Percentiles rank a stretch among this genome's conserved stretches.
Conservation (phyloP, 2,113 vertebrate genomes). For the Mungos mungo region DNA sequence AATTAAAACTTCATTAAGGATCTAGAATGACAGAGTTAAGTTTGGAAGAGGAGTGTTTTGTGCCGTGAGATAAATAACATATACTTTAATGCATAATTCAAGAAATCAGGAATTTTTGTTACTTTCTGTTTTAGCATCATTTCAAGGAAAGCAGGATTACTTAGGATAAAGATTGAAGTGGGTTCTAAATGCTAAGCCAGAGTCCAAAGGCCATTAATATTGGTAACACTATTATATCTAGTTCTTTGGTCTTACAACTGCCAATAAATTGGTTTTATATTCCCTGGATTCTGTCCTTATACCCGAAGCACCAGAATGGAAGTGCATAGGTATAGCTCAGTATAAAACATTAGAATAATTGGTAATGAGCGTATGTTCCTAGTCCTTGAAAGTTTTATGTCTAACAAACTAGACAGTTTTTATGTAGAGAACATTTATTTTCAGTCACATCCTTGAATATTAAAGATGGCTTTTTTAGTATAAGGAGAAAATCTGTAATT, state of each 20-base stretch:
- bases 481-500: background rate
- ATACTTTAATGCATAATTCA: background rate
- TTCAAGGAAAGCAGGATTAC: background rate
- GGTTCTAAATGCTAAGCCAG: background rate
- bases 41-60: background rate
- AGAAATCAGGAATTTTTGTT: background rate
- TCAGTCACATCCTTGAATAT: background rate
- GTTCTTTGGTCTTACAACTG: background rate
- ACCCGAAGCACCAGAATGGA: background rate
- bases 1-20: background rate
- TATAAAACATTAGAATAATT: background rate
- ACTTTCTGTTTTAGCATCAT: background rate
- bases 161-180: background rate
- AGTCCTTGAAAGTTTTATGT: background rate
- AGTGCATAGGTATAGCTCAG: background rate
- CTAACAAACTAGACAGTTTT: background rate
- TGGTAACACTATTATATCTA: background rate
- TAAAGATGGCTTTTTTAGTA: conserved; percentile 28
- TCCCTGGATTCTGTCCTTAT: background rate
- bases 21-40: background rate
- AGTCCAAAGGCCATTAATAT: background rate
- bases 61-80: background rate
- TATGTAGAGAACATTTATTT: background rate
- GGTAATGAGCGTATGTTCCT: background rate
- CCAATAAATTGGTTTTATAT: background rate